Conservation (phyloP, 2,113 vertebrate species). For the Corydoras maculifer region DNA sequence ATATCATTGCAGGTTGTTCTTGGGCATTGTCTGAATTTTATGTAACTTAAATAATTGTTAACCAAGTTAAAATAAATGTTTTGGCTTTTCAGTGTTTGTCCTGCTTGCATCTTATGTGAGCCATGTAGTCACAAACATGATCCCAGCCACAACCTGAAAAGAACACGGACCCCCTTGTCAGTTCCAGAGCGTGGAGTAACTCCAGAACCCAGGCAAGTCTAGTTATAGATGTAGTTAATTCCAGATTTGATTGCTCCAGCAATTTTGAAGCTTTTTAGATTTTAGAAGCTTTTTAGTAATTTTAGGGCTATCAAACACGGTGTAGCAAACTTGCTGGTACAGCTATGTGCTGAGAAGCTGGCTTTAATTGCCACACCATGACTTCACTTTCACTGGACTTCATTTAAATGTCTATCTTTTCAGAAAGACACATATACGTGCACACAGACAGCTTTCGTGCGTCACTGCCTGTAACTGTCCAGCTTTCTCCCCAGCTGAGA, state of each 20-base stretch:
- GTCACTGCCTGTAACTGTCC: no score
- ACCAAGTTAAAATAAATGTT: no score
- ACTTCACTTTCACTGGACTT: no score
- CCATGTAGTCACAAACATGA: conserved; percentile 79
- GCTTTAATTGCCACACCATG: no score
- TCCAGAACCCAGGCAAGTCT: conserved; percentile 67
- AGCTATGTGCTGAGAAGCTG: no score
- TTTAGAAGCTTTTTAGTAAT: not conserved
- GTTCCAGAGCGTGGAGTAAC: conserved; percentile 67
- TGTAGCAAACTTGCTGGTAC: not conserved
- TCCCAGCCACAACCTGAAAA: conserved; percentile 79
- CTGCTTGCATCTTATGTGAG: conserved; percentile 87
- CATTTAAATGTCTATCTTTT: no score
- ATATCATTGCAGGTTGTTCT: conserved; percentile 90
- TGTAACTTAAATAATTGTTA: no score
- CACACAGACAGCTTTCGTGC: no score
- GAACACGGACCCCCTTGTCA: conserved; percentile 81
- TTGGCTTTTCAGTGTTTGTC: conserved; percentile 72
- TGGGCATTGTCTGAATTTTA: not conserved
- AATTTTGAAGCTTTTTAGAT: not conserved
- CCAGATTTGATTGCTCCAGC: not conserved
- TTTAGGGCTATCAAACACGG: not conserved
- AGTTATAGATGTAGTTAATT: not conserved
- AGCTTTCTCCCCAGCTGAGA: no score
- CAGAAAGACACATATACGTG: no score